A percentile compares a stretch with the other conserved stretches of the same genome.
phyloP scores from a whole-genome alignment of 2,113 vertebrate genomes.

The Lampris megalopsis region DNA sequence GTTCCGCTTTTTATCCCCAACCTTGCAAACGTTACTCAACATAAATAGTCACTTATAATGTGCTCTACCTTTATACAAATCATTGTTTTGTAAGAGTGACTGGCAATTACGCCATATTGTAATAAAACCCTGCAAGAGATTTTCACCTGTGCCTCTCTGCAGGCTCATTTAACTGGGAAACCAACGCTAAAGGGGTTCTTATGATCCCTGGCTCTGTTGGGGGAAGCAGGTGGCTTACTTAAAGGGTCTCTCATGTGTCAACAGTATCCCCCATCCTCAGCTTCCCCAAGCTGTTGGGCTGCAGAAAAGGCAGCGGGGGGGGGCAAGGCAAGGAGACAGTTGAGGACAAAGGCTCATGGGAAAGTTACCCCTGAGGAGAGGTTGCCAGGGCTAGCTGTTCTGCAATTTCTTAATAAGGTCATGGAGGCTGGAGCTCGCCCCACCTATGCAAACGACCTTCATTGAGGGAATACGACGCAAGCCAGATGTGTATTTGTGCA shows the following conservation, averaged over 20 bases:
- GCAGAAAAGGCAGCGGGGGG: background rate
- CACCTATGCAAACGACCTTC: constrained; percentile 44
- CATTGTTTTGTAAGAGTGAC: background rate
- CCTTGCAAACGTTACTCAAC: background rate
- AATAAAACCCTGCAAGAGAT: background rate
- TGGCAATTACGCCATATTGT: too few relatives aligned
- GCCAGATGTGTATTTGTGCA: background rate
- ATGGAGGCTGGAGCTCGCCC: constrained; percentile 12
- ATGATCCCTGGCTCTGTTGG: constrained; percentile 33
- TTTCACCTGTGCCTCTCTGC: constrained; percentile 2
- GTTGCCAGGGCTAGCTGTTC: constrained; percentile 60
- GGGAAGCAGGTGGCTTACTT: constrained; percentile 57
- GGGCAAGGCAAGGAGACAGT: constrained; percentile 47
- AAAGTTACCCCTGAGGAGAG: constrained; percentile 57
- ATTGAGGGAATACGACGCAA: background rate
- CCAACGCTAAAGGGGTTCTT: constrained; percentile 5
- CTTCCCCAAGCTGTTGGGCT: too few relatives aligned
- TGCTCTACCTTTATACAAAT: background rate
- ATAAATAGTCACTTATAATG: background rate
- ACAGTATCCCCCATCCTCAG: background rate
- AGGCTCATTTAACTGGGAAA: constrained; percentile 21
- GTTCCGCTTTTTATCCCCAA: too few relatives aligned
- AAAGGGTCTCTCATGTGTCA: constrained; percentile 54
- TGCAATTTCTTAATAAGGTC: constrained; percentile 69
- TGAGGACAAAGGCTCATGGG: constrained; percentile 68